phyloP scores from a whole-genome alignment of 2,888 invertebrate species.

The Hetaerina titia region DNA sequence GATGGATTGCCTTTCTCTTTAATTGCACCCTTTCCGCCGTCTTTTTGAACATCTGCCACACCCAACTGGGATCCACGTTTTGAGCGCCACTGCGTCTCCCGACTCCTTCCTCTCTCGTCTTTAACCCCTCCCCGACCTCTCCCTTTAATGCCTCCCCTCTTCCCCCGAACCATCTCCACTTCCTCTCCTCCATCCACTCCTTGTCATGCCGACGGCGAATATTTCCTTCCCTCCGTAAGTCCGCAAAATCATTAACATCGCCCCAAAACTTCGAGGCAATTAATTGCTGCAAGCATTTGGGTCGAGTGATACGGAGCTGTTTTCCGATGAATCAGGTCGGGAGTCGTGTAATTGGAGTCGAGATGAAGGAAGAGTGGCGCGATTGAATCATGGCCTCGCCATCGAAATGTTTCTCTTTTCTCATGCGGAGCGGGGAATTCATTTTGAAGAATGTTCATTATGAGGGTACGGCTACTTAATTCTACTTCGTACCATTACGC shows the following conservation, averaged over 20 bases:
- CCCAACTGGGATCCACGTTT: not conserved
- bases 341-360: slow-evolving; percentile 8
- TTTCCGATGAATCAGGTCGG: not conserved
- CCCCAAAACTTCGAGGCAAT: not conserved
- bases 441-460: not conserved
- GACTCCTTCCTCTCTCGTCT: not conserved
- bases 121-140: not conserved
- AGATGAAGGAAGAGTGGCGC: not conserved
- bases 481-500: not conserved
- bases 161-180: too few relatives aligned
- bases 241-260: slow-evolving; percentile 2
- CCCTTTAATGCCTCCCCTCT: too few relatives aligned
- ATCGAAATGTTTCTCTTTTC: not conserved
- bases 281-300: not conserved
- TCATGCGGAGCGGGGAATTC: too few relatives aligned
- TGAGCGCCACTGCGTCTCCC: not conserved
- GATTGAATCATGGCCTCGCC: not conserved
- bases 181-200: not conserved
- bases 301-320: not conserved
- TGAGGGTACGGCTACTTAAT: not conserved
- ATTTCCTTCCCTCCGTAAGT: not conserved
- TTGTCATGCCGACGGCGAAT: slow-evolving; percentile 21
- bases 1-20: not conserved
- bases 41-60: not conserved
- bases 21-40: not conserved